phyloP scores from a whole-genome alignment of 1,140 invertebrate species.

The Atta cephalotes region DNA sequence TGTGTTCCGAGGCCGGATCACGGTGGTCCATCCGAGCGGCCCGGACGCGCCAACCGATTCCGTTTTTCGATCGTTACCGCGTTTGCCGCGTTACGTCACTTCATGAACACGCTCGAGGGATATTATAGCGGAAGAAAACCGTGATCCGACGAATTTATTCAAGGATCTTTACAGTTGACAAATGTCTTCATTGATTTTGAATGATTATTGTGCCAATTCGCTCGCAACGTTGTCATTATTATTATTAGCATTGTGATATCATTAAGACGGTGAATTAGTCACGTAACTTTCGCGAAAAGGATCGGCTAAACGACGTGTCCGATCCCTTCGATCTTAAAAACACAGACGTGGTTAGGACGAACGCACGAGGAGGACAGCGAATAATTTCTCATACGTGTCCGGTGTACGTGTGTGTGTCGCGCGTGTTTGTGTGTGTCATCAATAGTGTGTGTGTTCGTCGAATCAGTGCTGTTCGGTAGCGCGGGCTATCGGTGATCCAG shows the following conservation, averaged over 20 bases:
- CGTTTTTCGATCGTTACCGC: constrained; percentile 15
- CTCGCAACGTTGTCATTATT: neutral
- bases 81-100: constrained; percentile 7
- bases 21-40: constrained; percentile 66
- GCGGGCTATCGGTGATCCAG: constrained; percentile 69
- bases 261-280: constrained; percentile 22
- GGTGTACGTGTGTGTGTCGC: constrained; percentile 47
- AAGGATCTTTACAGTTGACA: neutral
- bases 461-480: constrained; percentile 76
- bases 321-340: constrained; percentile 5
- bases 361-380: constrained; percentile 37
- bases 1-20: constrained; percentile 81
- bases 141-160: neutral
- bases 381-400: constrained; percentile 7
- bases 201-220: neutral
- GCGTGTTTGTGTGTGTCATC: constrained; percentile 49
- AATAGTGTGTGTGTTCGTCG: constrained; percentile 72
- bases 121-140: neutral
- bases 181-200: neutral
- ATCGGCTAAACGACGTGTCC: constrained; percentile 5
- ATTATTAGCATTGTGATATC: constrained; percentile 12
- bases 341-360: constrained; percentile 13
- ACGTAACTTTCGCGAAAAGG: constrained; percentile 39
- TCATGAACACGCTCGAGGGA: constrained; percentile 11
- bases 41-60: constrained; percentile 53